Conservation (phyloP, 2,113 vertebrate genomes). For the Taxidea taxus region DNA sequence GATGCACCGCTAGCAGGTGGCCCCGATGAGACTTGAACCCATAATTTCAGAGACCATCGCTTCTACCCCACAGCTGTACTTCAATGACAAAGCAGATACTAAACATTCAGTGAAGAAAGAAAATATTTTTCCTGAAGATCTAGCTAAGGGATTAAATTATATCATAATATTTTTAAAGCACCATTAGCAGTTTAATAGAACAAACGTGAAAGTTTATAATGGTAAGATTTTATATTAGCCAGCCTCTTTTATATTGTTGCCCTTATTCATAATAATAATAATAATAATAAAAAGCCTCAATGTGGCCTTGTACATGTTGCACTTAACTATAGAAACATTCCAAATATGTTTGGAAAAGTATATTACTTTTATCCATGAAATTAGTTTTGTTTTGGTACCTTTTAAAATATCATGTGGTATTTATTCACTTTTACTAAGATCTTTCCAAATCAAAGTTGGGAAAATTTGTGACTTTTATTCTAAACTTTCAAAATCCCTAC, state of each 20-base stretch:
- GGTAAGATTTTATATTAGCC: conserved; percentile 78
- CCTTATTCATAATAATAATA: conserved; percentile 74
- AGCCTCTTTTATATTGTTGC: conserved; percentile 77
- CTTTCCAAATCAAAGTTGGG: conserved; percentile 61
- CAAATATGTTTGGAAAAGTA: conserved; percentile 70
- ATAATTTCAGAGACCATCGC: not conserved
- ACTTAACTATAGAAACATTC: conserved; percentile 77
- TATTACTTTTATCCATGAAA: conserved; percentile 74
- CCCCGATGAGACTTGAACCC: not conserved
- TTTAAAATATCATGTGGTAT: conserved; percentile 68
- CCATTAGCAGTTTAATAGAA: conserved; percentile 79
- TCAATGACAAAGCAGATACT: not conserved
- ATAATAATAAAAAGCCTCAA: conserved; percentile 56
- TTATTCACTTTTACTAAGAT: conserved; percentile 66
- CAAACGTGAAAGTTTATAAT: conserved; percentile 82
- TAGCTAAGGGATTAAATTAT: conserved; percentile 56
- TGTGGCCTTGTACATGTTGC: conserved; percentile 73
- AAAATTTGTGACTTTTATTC: conserved; percentile 53
- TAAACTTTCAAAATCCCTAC: conserved; percentile 65
- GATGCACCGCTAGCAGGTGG: not conserved
- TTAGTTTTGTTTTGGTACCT: conserved; percentile 73
- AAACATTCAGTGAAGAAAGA: conserved; percentile 6
- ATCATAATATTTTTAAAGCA: conserved; percentile 80
- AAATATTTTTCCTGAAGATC: conserved; percentile 63
- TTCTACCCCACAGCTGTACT: not conserved